Percentiles rank a stretch among this genome's conserved stretches.
These are phyloP conservation scores for Cnemophilus loriae DNA, from an alignment of 2,113 vertebrate species.

Conservation along the genomic window DNA sequence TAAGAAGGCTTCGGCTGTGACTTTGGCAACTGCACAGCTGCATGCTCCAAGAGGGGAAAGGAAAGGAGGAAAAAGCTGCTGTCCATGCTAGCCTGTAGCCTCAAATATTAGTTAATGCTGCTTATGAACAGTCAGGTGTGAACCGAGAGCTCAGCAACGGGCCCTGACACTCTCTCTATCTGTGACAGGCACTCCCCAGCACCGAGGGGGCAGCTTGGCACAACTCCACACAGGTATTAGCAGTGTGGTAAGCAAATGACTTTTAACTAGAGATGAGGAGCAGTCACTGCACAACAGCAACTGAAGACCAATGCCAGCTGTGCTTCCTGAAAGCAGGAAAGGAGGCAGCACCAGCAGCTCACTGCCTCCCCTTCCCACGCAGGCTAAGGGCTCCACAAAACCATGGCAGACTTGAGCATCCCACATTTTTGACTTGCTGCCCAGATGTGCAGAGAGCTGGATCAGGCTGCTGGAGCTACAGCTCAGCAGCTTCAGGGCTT, in stretches of 20 bases:
- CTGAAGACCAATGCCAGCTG: not conserved
- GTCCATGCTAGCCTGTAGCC: not conserved
- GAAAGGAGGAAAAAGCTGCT: not conserved
- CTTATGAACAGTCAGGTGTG: not conserved
- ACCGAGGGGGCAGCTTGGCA: not conserved
- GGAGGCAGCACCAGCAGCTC: not conserved
- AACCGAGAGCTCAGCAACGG: not conserved
- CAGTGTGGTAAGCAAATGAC: not conserved
- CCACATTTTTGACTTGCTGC: not conserved
- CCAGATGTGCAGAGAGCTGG: not conserved
- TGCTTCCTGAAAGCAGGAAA: not conserved
- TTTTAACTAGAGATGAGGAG: not conserved
- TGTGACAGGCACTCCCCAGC: not conserved
- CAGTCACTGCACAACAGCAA: not conserved
- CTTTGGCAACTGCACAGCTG: not conserved
- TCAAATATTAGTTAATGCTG: not conserved
- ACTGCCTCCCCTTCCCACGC: not conserved
- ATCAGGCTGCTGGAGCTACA: not conserved
- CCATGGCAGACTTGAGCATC: not conserved
- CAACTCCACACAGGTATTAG: not conserved
- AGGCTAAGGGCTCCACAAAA: not conserved
- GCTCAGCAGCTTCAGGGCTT: not conserved
- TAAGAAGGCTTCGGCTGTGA: not conserved
- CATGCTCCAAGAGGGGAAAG: not conserved
- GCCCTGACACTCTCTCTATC: not conserved